Conservation (phyloP, 1,140 invertebrate species). For the Drosophila kohkoa region DNA sequence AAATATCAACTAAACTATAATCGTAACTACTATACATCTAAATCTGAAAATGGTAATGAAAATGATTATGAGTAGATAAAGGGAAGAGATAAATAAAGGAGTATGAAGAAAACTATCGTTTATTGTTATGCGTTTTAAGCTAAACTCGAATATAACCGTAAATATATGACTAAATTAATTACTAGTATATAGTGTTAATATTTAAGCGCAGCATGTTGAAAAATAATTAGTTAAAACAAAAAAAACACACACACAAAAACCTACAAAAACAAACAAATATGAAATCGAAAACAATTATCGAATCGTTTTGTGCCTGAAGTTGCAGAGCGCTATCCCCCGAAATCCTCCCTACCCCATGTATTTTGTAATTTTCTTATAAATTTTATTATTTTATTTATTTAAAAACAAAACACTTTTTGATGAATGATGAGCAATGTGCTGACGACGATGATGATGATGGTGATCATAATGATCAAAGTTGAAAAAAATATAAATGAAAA, state of each 20-base stretch:
- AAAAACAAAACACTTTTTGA: slow-evolving; percentile 62
- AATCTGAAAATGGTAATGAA: neutral
- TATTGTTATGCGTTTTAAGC: slow-evolving; percentile 80
- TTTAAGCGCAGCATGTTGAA: slow-evolving; percentile 75
- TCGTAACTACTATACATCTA: slow-evolving; percentile 26
- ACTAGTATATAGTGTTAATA: slow-evolving; percentile 57
- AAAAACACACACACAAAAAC: slow-evolving; percentile 24
- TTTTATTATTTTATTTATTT: slow-evolving; percentile 81
- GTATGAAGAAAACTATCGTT: slow-evolving; percentile 61
- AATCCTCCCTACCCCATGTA: slow-evolving; percentile 46
- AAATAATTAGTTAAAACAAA: slow-evolving; percentile 59
- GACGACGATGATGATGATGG: slow-evolving; percentile 28
- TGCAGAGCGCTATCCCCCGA: slow-evolving; percentile 58
- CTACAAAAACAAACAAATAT: slow-evolving; percentile 36
- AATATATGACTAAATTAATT: slow-evolving; percentile 69
- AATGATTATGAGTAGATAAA: neutral
- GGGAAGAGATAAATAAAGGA: slow-evolving; percentile 5
- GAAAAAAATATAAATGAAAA: slow-evolving; percentile 79
- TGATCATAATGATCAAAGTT: slow-evolving; percentile 62
- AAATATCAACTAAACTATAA: slow-evolving; percentile 24
- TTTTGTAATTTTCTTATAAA: slow-evolving; percentile 73
- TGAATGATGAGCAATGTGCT: slow-evolving; percentile 42
- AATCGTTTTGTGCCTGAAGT: slow-evolving; percentile 69
- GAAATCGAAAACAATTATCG: slow-evolving; percentile 58
- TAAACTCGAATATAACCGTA: slow-evolving; percentile 75